Evolutionary conservation across 2,888 invertebrate species (phyloP).

Genomic region (Stenoptilia bipunctidactyla): DNA sequence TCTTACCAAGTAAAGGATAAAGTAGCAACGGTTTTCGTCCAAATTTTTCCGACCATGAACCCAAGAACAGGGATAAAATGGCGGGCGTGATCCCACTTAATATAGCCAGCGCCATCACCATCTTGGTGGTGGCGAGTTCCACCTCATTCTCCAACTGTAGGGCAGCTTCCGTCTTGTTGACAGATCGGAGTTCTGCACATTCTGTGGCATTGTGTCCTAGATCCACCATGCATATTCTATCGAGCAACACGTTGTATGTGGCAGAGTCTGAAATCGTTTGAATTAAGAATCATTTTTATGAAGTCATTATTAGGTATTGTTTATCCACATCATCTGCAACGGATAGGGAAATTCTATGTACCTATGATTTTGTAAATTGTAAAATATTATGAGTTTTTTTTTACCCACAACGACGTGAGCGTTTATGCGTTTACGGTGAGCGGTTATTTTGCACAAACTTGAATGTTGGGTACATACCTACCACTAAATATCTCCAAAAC

Average conservation of each 20-base stretch:
- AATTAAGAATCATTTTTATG: too few relatives aligned
- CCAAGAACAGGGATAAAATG: conserved; percentile 72
- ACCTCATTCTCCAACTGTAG: conserved; percentile 29
- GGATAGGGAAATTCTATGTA: too few relatives aligned
- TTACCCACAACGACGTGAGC: too few relatives aligned
- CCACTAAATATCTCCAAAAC: too few relatives aligned
- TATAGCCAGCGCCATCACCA: conserved; percentile 66
- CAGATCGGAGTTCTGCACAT: conserved; percentile 9
- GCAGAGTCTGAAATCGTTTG: conserved; percentile 10
- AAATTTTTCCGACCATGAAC: conserved; percentile 78
- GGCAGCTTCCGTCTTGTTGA: conserved; percentile 11
- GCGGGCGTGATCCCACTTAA: conserved; percentile 72
- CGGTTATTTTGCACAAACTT: too few relatives aligned
- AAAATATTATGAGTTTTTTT: too few relatives aligned
- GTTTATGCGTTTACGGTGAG: too few relatives aligned
- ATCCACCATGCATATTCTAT: conserved; percentile 12
- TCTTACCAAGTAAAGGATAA: conserved; percentile 52
- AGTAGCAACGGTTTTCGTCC: conserved; percentile 75
- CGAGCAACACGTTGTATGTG: conserved; percentile 12
- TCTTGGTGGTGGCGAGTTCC: conserved; percentile 66
- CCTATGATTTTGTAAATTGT: too few relatives aligned
- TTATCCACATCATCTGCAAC: too few relatives aligned
- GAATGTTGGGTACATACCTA: too few relatives aligned
- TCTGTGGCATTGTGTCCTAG: conserved; percentile 10
- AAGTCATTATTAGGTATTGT: too few relatives aligned